These are phyloP conservation scores for Chironex yamaguchii DNA, from an alignment of 30 jellyfish, hydroid and myxozoan species.

Conservation along the genomic window DNA sequence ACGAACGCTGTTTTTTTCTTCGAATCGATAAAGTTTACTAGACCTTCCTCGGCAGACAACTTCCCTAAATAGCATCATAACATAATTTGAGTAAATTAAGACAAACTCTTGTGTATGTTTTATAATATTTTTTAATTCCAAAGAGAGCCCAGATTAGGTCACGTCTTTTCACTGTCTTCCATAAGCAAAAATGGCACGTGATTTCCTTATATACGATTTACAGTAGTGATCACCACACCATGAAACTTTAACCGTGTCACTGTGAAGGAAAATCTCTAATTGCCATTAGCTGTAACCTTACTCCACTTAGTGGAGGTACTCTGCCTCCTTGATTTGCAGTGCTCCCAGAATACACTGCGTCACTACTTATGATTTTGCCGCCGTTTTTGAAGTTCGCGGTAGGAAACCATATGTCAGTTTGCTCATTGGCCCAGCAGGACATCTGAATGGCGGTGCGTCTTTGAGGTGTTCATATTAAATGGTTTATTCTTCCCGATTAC, in stretches of 20 bases:
- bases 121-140: too few species aligned
- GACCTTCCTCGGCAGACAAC: too few species aligned
- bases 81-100: too few species aligned
- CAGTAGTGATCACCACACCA: too few species aligned
- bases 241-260: too few species aligned
- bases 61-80: too few species aligned
- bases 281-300: background rate
- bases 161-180: background rate
- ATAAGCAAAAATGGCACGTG: background rate
- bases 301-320: background rate
- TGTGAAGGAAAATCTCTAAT: too few species aligned
- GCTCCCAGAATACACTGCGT: slow-evolving; percentile 85
- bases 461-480: slow-evolving; percentile 84
- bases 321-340: background rate
- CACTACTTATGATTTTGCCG: slow-evolving; percentile 70
- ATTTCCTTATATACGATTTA: too few species aligned
- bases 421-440: slow-evolving; percentile 94
- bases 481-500: slow-evolving; percentile 79
- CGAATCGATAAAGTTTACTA: too few species aligned
- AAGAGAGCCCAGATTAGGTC: too few species aligned
- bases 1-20: background rate
- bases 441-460: slow-evolving; percentile 84
- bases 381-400: slow-evolving; percentile 94
- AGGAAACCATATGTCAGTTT: slow-evolving; percentile 93
- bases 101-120: too few species aligned